These are phyloP conservation scores for Tragelaphus imberbis DNA, from an alignment of 2,113 vertebrate genomes.

Conservation along the genomic window DNA sequence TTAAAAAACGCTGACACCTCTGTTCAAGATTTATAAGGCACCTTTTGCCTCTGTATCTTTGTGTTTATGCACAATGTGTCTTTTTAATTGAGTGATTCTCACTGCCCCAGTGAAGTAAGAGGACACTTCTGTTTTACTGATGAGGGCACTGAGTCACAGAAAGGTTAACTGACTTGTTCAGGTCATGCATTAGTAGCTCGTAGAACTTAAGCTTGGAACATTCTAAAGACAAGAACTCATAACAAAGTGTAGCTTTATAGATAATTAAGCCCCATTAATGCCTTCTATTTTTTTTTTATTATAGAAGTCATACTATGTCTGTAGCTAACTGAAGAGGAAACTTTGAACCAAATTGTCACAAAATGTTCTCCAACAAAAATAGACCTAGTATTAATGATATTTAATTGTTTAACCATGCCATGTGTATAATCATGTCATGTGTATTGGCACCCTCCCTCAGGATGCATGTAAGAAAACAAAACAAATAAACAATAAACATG, in stretches of 20 bases:
- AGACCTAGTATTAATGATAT: not conserved
- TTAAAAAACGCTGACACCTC: conserved; percentile 30
- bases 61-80: conserved; percentile 23
- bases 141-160: not conserved
- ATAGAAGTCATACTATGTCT: not conserved
- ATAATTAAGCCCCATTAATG: not conserved
- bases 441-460: not conserved
- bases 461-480: not conserved
- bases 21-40: conserved; percentile 57
- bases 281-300: not conserved
- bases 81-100: conserved; percentile 33
- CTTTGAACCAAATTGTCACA: not conserved
- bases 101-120: not conserved
- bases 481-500: not conserved
- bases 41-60: conserved; percentile 11
- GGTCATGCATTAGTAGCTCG: not conserved
- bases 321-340: not conserved
- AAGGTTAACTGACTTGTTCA: conserved; percentile 27
- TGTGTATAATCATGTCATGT: not conserved
- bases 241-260: not conserved
- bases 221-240: not conserved
- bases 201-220: not conserved
- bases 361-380: not conserved
- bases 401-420: not conserved
- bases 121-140: not conserved